Conservation (phyloP, 2,888 invertebrate genomes). For the Agonopterix arenella region DNA sequence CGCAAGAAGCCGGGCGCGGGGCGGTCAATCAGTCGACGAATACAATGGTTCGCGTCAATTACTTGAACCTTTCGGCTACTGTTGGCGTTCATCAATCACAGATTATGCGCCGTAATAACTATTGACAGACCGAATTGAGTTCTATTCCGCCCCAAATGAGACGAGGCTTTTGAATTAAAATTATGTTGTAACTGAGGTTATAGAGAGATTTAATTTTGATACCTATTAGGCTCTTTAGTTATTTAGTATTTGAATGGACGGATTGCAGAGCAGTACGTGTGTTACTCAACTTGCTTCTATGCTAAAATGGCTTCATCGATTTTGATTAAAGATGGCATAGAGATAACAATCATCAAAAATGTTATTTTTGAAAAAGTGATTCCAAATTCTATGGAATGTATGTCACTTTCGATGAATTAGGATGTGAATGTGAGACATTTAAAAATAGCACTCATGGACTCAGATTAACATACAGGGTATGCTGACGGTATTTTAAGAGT, state of each 20-base stretch:
- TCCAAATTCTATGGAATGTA: too few species aligned
- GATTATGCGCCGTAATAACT: conserved; percentile 60
- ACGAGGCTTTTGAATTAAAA: conserved; percentile 13
- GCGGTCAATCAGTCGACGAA: conserved; percentile 44
- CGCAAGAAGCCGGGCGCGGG: conserved; percentile 27
- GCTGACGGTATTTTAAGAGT: too few species aligned
- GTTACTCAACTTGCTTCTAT: conserved; percentile 3
- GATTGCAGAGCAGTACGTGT: too few species aligned
- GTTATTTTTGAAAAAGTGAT: too few species aligned
- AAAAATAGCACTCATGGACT: too few species aligned
- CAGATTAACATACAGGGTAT: too few species aligned
- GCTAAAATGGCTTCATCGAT: not conserved
- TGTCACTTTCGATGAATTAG: too few species aligned
- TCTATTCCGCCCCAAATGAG: conserved; percentile 34
- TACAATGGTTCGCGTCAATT: conserved; percentile 60
- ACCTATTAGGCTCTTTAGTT: too few species aligned
- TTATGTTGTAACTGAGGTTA: not conserved
- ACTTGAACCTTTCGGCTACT: conserved; percentile 48
- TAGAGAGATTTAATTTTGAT: not conserved
- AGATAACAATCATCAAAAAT: too few species aligned
- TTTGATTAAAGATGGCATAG: too few species aligned
- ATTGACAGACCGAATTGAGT: conserved; percentile 54
- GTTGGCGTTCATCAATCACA: conserved; percentile 63
- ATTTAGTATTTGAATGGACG: too few species aligned
- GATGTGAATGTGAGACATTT: too few species aligned